Percentiles rank a stretch among this genome's conserved stretches.
Evolutionary conservation across 2,888 invertebrate species (phyloP).

Genomic region (Odontocolon sp.): DNA sequence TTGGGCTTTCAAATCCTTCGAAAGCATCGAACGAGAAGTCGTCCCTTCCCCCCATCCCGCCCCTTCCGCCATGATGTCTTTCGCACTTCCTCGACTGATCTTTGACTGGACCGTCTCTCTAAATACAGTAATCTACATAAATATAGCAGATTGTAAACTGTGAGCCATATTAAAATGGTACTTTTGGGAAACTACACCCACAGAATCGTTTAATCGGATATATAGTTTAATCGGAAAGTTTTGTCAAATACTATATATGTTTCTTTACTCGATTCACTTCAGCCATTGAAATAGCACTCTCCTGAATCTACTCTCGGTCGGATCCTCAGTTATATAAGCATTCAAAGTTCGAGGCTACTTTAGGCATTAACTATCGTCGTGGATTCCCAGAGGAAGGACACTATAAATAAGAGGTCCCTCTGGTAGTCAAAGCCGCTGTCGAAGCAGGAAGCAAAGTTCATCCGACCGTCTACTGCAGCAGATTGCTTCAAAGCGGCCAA

Average conservation of each 20-base stretch:
- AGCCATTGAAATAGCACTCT: conserved; percentile 6
- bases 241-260: no score
- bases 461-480: no score
- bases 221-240: no score
- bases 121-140: no score
- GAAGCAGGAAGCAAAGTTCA: conserved; percentile 42
- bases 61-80: no score
- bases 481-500: not conserved
- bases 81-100: not conserved
- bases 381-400: conserved; percentile 49
- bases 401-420: conserved; percentile 63
- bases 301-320: no score
- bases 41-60: no score
- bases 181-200: no score
- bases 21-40: not conserved
- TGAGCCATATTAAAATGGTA: no score
- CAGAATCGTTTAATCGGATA: no score
- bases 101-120: not conserved
- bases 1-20: not conserved
- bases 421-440: conserved; percentile 28
- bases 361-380: conserved; percentile 58
- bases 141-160: no score
- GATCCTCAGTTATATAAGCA: conserved; percentile 47
- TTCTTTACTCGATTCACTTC: no score
- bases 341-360: conserved; percentile 65